Evolutionary conservation across 2,888 invertebrate species (phyloP).

Genomic region (Acrobasis suavella): DNA sequence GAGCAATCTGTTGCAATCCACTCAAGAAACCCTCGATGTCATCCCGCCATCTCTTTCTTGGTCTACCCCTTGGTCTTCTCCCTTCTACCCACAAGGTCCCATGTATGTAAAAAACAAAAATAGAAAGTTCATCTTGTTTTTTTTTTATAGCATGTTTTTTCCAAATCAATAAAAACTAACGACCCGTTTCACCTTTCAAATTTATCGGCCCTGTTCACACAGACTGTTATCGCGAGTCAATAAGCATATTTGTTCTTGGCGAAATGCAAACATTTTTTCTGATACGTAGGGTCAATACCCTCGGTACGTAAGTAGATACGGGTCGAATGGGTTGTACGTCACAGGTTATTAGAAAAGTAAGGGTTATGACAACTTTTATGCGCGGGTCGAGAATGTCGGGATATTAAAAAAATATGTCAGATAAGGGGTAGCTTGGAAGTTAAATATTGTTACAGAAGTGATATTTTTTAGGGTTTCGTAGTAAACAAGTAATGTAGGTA

Average conservation of each 20-base stretch:
- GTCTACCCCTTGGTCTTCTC: too few relatives aligned
- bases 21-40: too few relatives aligned
- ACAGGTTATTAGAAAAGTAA: slow-evolving; percentile 23
- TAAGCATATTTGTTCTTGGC: slow-evolving; percentile 42
- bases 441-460: not conserved
- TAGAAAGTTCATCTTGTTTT: too few relatives aligned
- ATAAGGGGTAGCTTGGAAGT: slow-evolving; percentile 5
- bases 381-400: not conserved
- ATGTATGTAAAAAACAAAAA: too few relatives aligned
- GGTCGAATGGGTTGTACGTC: slow-evolving; percentile 25
- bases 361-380: slow-evolving; percentile 15
- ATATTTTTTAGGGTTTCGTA: too few relatives aligned
- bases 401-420: slow-evolving; percentile 17
- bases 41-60: too few relatives aligned
- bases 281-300: slow-evolving; percentile 58
- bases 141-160: too few relatives aligned
- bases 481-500: too few relatives aligned
- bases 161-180: not conserved
- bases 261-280: slow-evolving; percentile 51
- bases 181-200: not conserved
- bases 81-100: too few relatives aligned
- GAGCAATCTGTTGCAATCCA: too few relatives aligned
- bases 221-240: slow-evolving; percentile 32
- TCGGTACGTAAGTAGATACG: slow-evolving; percentile 50
- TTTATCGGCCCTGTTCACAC: slow-evolving; percentile 12